Evolutionary conservation across 2,888 invertebrate species (phyloP).

Genomic region (Iselma pallidipennis): DNA sequence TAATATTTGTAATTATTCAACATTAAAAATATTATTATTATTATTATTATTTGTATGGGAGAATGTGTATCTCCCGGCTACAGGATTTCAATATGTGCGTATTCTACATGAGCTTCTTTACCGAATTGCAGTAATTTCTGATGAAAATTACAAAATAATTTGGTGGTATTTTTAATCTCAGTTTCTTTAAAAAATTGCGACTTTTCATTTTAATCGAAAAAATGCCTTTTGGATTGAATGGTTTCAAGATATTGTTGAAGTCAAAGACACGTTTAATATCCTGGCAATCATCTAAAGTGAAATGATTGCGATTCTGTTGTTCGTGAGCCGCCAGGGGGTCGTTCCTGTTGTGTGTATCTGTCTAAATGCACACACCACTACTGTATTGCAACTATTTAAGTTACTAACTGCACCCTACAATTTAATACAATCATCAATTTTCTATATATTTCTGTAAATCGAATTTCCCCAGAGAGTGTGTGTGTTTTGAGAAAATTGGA

Average conservation of each 20-base stretch:
- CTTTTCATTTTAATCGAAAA: neutral
- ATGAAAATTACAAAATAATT: neutral
- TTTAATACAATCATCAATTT: neutral
- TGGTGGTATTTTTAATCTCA: too few relatives aligned
- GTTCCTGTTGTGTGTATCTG: neutral
- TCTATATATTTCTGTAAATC: too few relatives aligned
- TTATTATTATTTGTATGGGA: too few relatives aligned
- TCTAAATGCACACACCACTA: neutral
- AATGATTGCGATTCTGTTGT: constrained; percentile 3
- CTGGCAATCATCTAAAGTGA: constrained; percentile 15
- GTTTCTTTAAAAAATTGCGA: too few relatives aligned
- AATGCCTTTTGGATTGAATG: too few relatives aligned
- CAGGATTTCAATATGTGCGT: neutral
- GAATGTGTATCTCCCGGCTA: neutral
- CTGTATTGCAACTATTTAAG: too few relatives aligned
- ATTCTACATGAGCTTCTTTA: neutral
- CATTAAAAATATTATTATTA: too few relatives aligned
- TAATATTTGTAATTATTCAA: neutral
- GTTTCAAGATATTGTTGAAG: constrained; percentile 6
- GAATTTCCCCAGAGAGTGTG: too few relatives aligned
- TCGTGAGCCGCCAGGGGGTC: constrained; percentile 6
- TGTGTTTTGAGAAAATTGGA: too few relatives aligned
- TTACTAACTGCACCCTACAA: neutral
- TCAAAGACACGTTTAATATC: constrained; percentile 14
- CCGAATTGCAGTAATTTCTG: neutral